phyloP scores from a whole-genome alignment of 2,888 invertebrate species.

The Cheilosia variabilis region DNA sequence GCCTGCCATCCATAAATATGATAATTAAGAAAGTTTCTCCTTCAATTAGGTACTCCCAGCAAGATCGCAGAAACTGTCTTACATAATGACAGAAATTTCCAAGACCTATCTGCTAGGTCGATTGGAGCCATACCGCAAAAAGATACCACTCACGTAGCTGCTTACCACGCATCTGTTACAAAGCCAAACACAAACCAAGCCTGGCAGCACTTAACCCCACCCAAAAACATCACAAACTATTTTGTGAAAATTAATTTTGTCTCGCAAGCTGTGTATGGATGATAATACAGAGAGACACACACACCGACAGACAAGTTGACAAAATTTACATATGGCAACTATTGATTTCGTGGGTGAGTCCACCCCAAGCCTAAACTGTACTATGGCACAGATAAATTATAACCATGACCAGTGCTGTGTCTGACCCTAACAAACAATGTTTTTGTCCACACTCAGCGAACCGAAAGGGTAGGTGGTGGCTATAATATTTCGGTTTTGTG shows the following conservation, averaged over 20 bases:
- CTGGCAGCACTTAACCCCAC: not conserved
- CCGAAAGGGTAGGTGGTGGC: constrained; percentile 15
- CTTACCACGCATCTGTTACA: no score
- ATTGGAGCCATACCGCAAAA: no score
- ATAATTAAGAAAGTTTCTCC: no score
- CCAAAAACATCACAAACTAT: not conserved
- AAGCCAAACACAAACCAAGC: not conserved
- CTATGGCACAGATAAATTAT: constrained; percentile 27
- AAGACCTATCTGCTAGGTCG: no score
- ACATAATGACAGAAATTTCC: no score
- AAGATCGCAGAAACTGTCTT: no score
- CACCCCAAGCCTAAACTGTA: not conserved
- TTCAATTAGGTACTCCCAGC: no score
- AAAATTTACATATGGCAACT: constrained; percentile 49
- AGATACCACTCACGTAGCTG: no score
- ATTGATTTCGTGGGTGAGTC: constrained; percentile 30
- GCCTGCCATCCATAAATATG: no score
- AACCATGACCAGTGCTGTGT: constrained; percentile 30
- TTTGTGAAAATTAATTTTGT: constrained; percentile 53
- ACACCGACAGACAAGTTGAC: constrained; percentile 45
- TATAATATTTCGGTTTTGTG: constrained; percentile 48
- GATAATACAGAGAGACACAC: constrained; percentile 20
- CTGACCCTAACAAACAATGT: constrained; percentile 45
- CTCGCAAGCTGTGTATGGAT: constrained; percentile 46
- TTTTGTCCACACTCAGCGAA: constrained; percentile 25